Conservation (phyloP, 2,797 vertebrate species). For the Scleropages formosus region DNA sequence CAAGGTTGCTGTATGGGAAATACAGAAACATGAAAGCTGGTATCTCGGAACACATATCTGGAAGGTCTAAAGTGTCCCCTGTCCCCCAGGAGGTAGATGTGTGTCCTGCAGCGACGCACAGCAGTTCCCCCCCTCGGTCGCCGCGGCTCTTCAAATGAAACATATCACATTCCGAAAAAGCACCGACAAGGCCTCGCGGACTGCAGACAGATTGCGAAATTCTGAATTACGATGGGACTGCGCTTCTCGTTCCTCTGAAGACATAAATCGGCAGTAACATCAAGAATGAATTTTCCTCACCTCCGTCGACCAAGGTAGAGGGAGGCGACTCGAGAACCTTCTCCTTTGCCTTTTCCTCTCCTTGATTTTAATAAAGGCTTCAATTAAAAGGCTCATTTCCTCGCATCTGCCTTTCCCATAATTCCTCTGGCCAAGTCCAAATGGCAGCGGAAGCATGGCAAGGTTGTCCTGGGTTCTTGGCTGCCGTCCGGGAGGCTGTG, state of each 20-base stretch:
- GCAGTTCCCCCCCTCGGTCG: not conserved
- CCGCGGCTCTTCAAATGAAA: not conserved
- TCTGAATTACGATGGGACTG: not conserved
- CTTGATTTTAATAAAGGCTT: slow-evolving; percentile 54
- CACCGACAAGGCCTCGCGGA: not conserved
- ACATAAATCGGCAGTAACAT: not conserved
- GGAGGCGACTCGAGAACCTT: not conserved
- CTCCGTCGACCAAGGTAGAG: slow-evolving; percentile 36
- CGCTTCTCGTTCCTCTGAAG: not conserved
- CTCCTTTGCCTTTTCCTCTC: slow-evolving; percentile 41
- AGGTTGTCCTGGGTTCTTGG: slow-evolving; percentile 40
- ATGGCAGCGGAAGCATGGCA: slow-evolving; percentile 41
- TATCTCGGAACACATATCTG: no score
- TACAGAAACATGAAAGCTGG: no score
- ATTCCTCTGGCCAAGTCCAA: slow-evolving; percentile 57
- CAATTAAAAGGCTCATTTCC: slow-evolving; percentile 71
- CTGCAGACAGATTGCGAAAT: slow-evolving; percentile 16
- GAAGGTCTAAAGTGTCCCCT: no score
- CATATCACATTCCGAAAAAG: no score
- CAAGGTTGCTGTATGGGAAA: no score
- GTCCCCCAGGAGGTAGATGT: not conserved
- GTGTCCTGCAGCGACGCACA: not conserved
- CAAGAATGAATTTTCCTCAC: slow-evolving; percentile 30
- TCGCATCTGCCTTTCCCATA: slow-evolving; percentile 57
- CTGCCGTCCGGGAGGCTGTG: slow-evolving; percentile 48